Evolutionary conservation across 1,140 invertebrate species (phyloP), one percentile per base, ranked within the genome.

Genomic region (Sitobion miscanthi): DNA sequence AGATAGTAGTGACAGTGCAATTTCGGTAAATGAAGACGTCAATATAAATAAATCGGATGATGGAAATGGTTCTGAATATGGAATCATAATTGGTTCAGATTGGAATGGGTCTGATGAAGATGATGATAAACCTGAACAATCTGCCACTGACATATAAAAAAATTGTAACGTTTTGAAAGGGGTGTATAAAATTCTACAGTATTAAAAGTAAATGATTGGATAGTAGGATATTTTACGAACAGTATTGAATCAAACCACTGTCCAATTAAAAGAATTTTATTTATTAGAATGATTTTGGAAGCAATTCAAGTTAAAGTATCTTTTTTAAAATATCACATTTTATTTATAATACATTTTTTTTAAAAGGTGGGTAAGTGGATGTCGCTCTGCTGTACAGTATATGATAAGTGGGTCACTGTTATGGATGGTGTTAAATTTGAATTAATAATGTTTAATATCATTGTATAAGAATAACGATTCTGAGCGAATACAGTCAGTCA

Each of bases 291-390:
- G 6, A 83, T 83, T 38, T 83, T 83, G 6, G 20, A 83, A 38
- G 20, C 42, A 83, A 38, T 23, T 8, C 42, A 83, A 83, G 86
- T 87, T 0, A 6, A 87, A 6, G 86, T 17, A 30, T 87, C 86
- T 87, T 87, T 87, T 49, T 87, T 87, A 87, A 87, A 87, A 49
- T 49, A 17, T 87, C 86, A 45, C 47, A 35, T 35, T 35, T 35
- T 35, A 35, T 35, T 35, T 35, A 35, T 35, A 35, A 35, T 35
- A 35, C 35, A 35, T 35, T 35, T 35, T 35, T 35, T 35, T 35
- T 35, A 35, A 35, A 35, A 35, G 35, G 35, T 35, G 35, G 35
- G 35, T 35, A 35, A 35, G 35, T 35, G 35, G 35, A 35, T 35
- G 35, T 35, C 35, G 35, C 35, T 35, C 35, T 35, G 35, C 35